Evolutionary conservation across 2,888 invertebrate species (phyloP).

Genomic region (Meiosimyza platycephala): DNA sequence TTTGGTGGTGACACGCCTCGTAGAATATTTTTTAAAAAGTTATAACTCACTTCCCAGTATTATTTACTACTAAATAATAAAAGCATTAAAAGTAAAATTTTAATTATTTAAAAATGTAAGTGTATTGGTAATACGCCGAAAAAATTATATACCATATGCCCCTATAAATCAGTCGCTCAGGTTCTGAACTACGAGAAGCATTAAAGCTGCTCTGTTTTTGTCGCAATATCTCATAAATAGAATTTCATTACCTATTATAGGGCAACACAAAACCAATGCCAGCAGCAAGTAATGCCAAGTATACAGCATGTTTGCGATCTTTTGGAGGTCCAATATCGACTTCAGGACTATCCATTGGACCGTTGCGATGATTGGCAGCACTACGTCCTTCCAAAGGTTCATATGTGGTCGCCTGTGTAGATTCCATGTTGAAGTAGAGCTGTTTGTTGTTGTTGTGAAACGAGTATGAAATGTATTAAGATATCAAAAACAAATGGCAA

Average conservation of each 20-base stretch:
- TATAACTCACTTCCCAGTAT: no score
- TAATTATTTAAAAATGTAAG: no score
- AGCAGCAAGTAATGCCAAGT: slow-evolving; percentile 76
- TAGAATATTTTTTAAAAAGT: no score
- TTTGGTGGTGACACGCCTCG: no score
- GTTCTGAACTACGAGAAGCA: no score
- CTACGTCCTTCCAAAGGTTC: slow-evolving; percentile 64
- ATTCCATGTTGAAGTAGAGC: slow-evolving; percentile 51
- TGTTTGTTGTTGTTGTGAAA: slow-evolving; percentile 18
- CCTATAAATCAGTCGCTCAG: no score
- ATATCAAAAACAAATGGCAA: background rate
- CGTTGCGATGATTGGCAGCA: slow-evolving; percentile 53
- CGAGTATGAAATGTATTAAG: background rate
- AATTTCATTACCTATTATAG: slow-evolving; percentile 82
- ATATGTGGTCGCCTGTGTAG: slow-evolving; percentile 64
- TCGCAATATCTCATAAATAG: no score
- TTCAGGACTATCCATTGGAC: slow-evolving; percentile 66
- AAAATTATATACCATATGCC: no score
- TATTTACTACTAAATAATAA: no score
- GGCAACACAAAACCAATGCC: slow-evolving; percentile 92
- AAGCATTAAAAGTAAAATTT: no score
- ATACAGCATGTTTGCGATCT: slow-evolving; percentile 65
- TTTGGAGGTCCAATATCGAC: slow-evolving; percentile 64
- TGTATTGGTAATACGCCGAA: no score
- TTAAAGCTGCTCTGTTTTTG: no score